phyloP scores from a whole-genome alignment of 2,888 invertebrate genomes.

The Catocala sponsa region DNA sequence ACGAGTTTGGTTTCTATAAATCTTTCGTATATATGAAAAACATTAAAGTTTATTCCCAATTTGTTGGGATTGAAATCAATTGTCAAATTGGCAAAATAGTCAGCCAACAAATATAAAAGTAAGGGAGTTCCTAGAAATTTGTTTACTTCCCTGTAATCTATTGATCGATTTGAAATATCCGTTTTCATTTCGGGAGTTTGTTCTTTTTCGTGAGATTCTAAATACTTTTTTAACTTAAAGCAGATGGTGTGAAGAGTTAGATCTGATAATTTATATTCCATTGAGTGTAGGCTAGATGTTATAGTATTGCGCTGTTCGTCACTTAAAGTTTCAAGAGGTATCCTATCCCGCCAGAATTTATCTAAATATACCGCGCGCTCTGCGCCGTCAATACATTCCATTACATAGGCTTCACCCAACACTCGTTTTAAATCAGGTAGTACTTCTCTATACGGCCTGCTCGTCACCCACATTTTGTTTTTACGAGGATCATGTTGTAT shows the following conservation, averaged over 20 bases:
- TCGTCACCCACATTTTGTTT: conserved; percentile 36
- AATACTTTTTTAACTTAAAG: conserved; percentile 8
- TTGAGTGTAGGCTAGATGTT: too few relatives aligned
- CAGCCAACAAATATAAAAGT: conserved; percentile 29
- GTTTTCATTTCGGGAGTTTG: background rate
- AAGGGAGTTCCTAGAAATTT: conserved; percentile 25
- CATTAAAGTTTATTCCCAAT: conserved; percentile 26
- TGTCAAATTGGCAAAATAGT: conserved; percentile 28
- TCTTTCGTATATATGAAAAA: conserved; percentile 29
- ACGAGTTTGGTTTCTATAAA: conserved; percentile 35
- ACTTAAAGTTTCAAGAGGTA: conserved; percentile 20
- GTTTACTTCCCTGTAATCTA: background rate
- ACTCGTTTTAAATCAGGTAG: conserved; percentile 23
- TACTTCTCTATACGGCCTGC: conserved; percentile 37
- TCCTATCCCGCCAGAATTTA: conserved; percentile 22
- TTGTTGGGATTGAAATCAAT: background rate
- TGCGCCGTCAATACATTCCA: conserved; percentile 16
- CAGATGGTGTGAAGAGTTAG: background rate
- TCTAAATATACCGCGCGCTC: conserved; percentile 30
- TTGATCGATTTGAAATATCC: background rate
- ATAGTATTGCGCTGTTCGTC: conserved; percentile 10
- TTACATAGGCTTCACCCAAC: conserved; percentile 24
- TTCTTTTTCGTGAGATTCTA: background rate
- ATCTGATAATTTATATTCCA: background rate
- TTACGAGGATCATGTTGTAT: conserved; percentile 7